Conservation (phyloP, 2,113 vertebrate genomes). For the Peromyscus maniculatus region DNA sequence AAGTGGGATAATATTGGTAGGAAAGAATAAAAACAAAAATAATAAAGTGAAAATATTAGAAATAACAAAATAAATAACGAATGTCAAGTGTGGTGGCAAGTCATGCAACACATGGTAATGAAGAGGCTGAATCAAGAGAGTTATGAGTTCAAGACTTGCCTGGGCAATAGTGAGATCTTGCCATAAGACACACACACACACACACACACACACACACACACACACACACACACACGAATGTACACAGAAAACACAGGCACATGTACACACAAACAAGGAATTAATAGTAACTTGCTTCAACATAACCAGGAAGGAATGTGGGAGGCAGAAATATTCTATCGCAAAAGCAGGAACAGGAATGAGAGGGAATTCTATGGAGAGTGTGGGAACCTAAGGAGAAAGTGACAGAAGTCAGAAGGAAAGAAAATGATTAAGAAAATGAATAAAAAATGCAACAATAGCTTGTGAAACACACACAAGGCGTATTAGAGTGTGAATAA, state of each 20-base stretch:
- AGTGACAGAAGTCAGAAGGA: not conserved
- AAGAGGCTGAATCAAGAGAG: not conserved
- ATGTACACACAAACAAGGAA: not conserved
- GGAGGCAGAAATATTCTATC: not conserved
- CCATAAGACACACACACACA: not conserved
- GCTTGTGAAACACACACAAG: not conserved
- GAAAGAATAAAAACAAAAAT: not conserved
- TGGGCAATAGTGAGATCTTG: not conserved
- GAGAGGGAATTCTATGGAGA: not conserved
- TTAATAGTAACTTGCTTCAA: not conserved
- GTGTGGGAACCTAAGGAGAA: not conserved
- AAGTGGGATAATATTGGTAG: not conserved
- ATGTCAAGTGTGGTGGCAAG: too few relatives aligned
- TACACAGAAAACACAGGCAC: not conserved
- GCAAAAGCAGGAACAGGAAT: not conserved
- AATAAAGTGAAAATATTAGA: not conserved
- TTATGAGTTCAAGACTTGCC: not conserved
- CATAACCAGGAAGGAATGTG: not conserved
- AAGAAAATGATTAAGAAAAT: not conserved
- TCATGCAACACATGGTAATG: not conserved
- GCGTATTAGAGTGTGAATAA: not conserved
- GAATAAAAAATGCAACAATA: not conserved
- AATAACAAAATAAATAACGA: constrained; percentile 13
- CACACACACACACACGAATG: not conserved
- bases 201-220: not conserved